These are phyloP conservation scores for Trissolcus japonicus DNA, from an alignment of 2,888 invertebrate genomes.

Conservation along the genomic window DNA sequence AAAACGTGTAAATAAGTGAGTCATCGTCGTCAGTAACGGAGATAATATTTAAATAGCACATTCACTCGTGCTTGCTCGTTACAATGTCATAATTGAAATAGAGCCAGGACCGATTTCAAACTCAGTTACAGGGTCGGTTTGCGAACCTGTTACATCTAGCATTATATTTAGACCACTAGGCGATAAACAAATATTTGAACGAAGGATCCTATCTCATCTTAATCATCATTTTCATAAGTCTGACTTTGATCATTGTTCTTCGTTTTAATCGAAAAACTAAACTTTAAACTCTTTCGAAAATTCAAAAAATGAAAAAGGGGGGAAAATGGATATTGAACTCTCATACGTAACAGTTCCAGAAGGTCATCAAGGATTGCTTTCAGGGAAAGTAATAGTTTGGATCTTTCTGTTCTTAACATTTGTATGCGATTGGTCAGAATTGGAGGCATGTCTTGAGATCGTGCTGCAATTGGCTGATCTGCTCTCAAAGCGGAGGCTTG, in stretches of 20 bases:
- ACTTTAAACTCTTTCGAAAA: neutral
- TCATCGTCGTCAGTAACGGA: constrained; percentile 23
- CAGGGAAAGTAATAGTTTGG: constrained; percentile 38
- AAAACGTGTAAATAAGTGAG: constrained; percentile 39
- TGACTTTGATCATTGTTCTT: neutral
- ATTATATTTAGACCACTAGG: constrained; percentile 45
- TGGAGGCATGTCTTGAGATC: constrained; percentile 27
- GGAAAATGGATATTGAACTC: neutral
- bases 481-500: constrained; percentile 34
- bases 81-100: constrained; percentile 58
- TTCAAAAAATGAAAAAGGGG: neutral
- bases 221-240: neutral
- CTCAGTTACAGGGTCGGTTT: constrained; percentile 56
- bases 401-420: constrained; percentile 8
- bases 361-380: constrained; percentile 30
- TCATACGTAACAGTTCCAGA: constrained; percentile 3
- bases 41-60: constrained; percentile 50
- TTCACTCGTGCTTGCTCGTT: constrained; percentile 38
- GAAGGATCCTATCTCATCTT: constrained; percentile 41
- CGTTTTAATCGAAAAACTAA: neutral
- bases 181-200: constrained; percentile 44
- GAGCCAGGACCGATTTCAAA: constrained; percentile 58
- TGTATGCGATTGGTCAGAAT: constrained; percentile 21
- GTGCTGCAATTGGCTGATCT: constrained; percentile 28
- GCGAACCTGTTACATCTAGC: constrained; percentile 47